Evolutionary conservation across 1,140 invertebrate species (phyloP).

Genomic region (Anthonomus grandis): DNA sequence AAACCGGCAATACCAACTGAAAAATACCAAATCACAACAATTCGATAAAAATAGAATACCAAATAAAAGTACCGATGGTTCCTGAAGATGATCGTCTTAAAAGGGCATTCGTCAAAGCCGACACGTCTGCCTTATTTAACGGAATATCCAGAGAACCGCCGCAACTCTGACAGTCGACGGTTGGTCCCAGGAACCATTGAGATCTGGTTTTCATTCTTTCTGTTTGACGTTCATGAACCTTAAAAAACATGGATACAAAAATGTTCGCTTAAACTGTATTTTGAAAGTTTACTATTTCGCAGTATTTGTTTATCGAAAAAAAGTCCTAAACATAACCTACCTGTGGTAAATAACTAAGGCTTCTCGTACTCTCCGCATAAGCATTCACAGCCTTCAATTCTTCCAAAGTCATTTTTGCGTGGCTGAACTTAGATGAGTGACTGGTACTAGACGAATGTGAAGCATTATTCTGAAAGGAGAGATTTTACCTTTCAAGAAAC

Average conservation of each 20-base stretch:
- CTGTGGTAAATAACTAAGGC: constrained; percentile 85
- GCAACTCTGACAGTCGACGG: constrained; percentile 56
- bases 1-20: constrained; percentile 56
- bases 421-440: constrained; percentile 58
- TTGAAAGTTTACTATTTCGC: background rate
- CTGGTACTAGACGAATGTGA: constrained; percentile 62
- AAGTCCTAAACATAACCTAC: constrained; percentile 52
- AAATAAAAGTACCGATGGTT: constrained; percentile 42
- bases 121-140: constrained; percentile 54
- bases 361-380: constrained; percentile 90
- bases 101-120: constrained; percentile 43
- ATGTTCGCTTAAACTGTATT: background rate
- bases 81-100: constrained; percentile 46
- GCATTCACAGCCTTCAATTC: constrained; percentile 80
- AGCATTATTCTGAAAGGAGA: constrained; percentile 36
- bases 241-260: constrained; percentile 39
- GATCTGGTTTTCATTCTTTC: constrained; percentile 89
- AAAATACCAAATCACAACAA: constrained; percentile 22
- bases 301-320: background rate
- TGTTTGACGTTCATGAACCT: constrained; percentile 92
- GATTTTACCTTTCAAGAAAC: background rate
- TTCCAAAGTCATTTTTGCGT: constrained; percentile 72
- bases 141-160: constrained; percentile 53
- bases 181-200: constrained; percentile 88
- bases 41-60: background rate